Evolutionary conservation across 2,797 vertebrate species (phyloP).

Genomic region (Psittacula derbiana): DNA sequence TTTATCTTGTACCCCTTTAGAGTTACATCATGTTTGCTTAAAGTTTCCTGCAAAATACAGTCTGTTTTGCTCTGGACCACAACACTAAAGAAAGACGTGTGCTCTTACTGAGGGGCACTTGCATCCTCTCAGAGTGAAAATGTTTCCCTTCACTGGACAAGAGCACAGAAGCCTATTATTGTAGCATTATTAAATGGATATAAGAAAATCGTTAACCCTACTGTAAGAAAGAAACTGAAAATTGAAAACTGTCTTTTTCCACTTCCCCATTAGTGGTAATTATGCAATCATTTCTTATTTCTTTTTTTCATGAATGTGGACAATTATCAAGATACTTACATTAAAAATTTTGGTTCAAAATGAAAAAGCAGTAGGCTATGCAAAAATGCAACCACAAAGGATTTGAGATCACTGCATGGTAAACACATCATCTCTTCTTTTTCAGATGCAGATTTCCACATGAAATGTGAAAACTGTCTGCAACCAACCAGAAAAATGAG

Average conservation of each 20-base stretch:
- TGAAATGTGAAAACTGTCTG: background rate
- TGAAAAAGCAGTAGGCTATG: background rate
- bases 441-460: conserved; percentile 34
- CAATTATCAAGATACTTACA: background rate
- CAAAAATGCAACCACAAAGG: background rate
- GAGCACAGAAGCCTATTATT: background rate
- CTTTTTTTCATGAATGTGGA: background rate
- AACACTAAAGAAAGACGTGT: background rate
- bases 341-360: background rate
- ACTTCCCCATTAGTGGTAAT: background rate
- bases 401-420: background rate
- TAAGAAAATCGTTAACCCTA: background rate
- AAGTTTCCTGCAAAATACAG: background rate
- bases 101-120: background rate
- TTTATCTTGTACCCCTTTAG: background rate
- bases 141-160: background rate
- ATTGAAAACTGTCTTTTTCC: background rate
- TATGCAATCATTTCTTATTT: background rate
- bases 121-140: background rate
- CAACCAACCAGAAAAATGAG: background rate
- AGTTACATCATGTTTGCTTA: background rate
- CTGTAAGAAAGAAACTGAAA: background rate
- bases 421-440: background rate
- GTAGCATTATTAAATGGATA: background rate
- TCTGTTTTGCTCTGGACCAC: background rate